A percentile compares a stretch with the other conserved stretches of the same genome.
Evolutionary conservation across 2,888 invertebrate genomes (phyloP).

Genomic region (Hypolimnas misippus): DNA sequence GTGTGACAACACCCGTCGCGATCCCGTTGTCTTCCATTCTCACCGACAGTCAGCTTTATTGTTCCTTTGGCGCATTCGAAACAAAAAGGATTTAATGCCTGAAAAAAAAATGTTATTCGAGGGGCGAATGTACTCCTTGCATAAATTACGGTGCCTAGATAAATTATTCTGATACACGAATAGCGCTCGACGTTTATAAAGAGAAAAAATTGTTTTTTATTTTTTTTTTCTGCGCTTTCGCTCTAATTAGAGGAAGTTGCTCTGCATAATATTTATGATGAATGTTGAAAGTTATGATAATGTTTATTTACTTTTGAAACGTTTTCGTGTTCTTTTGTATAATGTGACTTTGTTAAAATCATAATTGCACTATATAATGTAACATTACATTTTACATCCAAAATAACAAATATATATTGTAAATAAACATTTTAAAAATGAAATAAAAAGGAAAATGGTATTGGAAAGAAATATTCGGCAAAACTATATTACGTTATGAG

Average conservation of each 20-base stretch:
- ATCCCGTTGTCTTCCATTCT: slow-evolving; percentile 49
- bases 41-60: slow-evolving; percentile 48
- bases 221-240: slow-evolving; percentile 32
- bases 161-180: slow-evolving; percentile 44
- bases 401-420: too few species aligned
- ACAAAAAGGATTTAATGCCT: slow-evolving; percentile 41
- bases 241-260: slow-evolving; percentile 33
- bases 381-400: background rate
- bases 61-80: slow-evolving; percentile 40
- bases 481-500: too few species aligned
- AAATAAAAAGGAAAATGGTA: background rate
- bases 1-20: slow-evolving; percentile 49
- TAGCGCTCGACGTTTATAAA: slow-evolving; percentile 36
- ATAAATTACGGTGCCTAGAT: slow-evolving; percentile 41
- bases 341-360: background rate
- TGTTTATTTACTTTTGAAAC: slow-evolving; percentile 12
- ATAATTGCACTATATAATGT: background rate
- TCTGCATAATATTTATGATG: slow-evolving; percentile 29
- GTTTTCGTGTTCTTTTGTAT: slow-evolving; percentile 2
- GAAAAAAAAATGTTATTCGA: slow-evolving; percentile 36
- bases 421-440: background rate
- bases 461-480: too few species aligned
- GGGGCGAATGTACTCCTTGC: slow-evolving; percentile 31
- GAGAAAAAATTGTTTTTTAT: slow-evolving; percentile 30
- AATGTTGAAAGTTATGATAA: slow-evolving; percentile 12